Evolutionary conservation across 2,888 invertebrate genomes (phyloP).

Genomic region (Hirtodrosophila histrioides): DNA sequence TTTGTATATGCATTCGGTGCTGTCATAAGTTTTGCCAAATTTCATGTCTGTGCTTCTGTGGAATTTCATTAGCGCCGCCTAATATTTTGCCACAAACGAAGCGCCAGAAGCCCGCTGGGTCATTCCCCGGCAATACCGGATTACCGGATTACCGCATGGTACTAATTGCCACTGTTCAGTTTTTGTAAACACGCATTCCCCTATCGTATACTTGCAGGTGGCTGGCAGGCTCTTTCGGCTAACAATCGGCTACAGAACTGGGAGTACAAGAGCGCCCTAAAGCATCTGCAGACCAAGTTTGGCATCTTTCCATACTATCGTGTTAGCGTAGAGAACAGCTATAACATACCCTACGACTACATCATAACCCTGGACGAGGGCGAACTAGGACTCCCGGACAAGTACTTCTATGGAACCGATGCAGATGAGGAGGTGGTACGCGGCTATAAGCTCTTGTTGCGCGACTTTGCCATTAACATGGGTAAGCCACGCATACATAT

Average conservation of each 20-base stretch:
- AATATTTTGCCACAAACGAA: constrained; percentile 4
- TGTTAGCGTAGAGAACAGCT: constrained; percentile 82
- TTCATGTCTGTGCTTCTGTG: constrained; percentile 33
- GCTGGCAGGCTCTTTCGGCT: constrained; percentile 82
- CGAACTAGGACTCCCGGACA: constrained; percentile 82
- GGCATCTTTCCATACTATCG: constrained; percentile 84
- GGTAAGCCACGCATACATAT: constrained; percentile 59
- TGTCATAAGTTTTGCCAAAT: constrained; percentile 37
- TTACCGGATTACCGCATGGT: constrained; percentile 46
- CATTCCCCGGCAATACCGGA: constrained; percentile 45
- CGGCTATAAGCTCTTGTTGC: constrained; percentile 81
- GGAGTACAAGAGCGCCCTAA: constrained; percentile 81
- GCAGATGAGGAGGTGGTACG: constrained; percentile 82
- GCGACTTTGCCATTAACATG: constrained; percentile 84
- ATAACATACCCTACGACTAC: constrained; percentile 82
- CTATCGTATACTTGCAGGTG: constrained; percentile 67
- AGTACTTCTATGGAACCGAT: constrained; percentile 82
- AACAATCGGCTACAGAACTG: constrained; percentile 78
- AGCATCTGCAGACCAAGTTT: constrained; percentile 79
- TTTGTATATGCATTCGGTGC: constrained; percentile 14
- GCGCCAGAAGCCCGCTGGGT: constrained; percentile 23
- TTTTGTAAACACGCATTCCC: not conserved
- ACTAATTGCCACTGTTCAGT: constrained; percentile 26
- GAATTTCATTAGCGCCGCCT: constrained; percentile 45
- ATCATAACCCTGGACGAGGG: constrained; percentile 83